Evolutionary conservation across 1,140 invertebrate species (phyloP).

Genomic region (Microvelia longipes): DNA sequence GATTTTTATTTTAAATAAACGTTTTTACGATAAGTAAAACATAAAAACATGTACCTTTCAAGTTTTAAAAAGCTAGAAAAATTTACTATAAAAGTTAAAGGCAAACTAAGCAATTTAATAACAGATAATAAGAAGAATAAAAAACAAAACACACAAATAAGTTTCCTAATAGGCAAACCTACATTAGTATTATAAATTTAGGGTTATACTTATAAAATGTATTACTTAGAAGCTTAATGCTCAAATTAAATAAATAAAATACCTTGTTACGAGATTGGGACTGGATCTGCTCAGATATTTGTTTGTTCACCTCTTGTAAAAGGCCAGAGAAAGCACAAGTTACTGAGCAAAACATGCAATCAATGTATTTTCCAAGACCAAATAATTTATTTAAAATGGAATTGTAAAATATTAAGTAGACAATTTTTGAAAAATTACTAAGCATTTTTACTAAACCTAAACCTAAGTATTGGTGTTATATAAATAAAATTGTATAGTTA

Average conservation of each 20-base stretch:
- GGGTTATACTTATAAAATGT: background rate
- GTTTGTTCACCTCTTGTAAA: slow-evolving; percentile 43
- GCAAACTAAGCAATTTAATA: too few relatives aligned
- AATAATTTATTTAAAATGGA: too few relatives aligned
- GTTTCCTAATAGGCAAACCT: background rate
- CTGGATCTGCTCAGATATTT: slow-evolving; percentile 18
- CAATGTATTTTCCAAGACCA: too few relatives aligned
- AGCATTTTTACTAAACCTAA: too few relatives aligned
- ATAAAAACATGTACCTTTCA: too few relatives aligned
- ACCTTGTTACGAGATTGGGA: background rate
- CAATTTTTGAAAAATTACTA: too few relatives aligned
- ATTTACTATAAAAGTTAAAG: too few relatives aligned
- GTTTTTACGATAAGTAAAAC: too few relatives aligned
- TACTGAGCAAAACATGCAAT: slow-evolving; percentile 37
- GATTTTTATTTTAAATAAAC: too few relatives aligned
- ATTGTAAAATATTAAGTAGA: too few relatives aligned
- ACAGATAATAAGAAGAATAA: background rate
- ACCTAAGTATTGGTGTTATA: too few relatives aligned
- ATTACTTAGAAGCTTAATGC: background rate
- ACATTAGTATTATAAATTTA: background rate
- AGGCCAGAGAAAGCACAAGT: slow-evolving; percentile 55
- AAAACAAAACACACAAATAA: background rate
- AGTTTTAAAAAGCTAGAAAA: background rate
- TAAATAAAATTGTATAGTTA: too few relatives aligned
- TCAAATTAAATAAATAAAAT: background rate